A percentile compares a stretch with the other conserved stretches of the same genome.
Evolutionary conservation across 2,888 invertebrate genomes (phyloP).

Genomic region (Drosophila fungiperda): DNA sequence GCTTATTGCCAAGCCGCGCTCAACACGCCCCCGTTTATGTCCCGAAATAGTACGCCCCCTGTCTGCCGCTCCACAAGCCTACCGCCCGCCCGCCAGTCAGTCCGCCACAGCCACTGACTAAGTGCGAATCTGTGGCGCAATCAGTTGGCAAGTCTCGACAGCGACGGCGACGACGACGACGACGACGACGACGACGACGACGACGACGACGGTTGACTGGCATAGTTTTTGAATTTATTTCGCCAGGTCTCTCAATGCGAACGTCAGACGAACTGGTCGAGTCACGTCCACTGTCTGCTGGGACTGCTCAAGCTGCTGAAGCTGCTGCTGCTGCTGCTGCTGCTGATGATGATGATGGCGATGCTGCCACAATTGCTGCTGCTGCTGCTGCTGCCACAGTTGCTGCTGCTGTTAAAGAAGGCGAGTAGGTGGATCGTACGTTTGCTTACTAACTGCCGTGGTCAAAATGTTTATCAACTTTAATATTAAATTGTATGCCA

Average conservation of each 20-base stretch:
- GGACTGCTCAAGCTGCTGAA: constrained; percentile 7
- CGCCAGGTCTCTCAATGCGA: constrained; percentile 51
- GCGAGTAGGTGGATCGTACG: constrained; percentile 85
- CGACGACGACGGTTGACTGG: constrained; percentile 29
- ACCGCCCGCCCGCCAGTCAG: constrained; percentile 8
- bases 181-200: background rate
- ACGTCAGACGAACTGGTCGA: constrained; percentile 41
- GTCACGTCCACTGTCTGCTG: constrained; percentile 67
- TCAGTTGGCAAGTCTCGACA: constrained; percentile 72
- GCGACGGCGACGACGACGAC: constrained; percentile 1
- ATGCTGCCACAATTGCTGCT: constrained; percentile 66
- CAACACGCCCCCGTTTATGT: constrained; percentile 80
- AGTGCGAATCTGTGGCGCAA: constrained; percentile 82
- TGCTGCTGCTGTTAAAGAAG: constrained; percentile 77
- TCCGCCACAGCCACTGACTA: constrained; percentile 68
- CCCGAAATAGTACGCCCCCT: constrained; percentile 56
- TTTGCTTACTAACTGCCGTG: constrained; percentile 85
- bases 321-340: constrained; percentile 30
- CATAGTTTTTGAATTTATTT: constrained; percentile 81
- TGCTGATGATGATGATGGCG: constrained; percentile 69
- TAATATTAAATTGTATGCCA: constrained; percentile 83
- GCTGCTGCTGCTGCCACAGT: constrained; percentile 63
- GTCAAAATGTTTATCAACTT: constrained; percentile 84
- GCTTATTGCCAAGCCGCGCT: constrained; percentile 75
- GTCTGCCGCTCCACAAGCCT: constrained; percentile 19